A percentile compares a stretch with the other conserved stretches of the same genome.
Conservation (phyloP, 2,113 vertebrate genomes). For the Himantopus leucocephalus region DNA sequence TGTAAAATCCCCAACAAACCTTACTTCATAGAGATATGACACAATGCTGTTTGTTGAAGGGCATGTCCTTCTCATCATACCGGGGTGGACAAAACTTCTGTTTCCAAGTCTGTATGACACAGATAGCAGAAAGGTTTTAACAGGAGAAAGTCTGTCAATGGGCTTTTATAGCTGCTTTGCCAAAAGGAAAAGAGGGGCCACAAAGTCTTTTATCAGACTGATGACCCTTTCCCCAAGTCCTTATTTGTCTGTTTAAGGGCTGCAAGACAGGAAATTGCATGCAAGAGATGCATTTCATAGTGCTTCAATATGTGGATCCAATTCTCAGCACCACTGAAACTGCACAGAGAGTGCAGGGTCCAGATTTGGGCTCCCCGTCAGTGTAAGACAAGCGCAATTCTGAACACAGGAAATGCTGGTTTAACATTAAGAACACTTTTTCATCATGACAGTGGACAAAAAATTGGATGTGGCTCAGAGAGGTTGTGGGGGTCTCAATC, state of each 20-base stretch:
- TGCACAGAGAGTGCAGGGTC: neutral
- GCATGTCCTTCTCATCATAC: neutral
- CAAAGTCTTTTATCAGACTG: neutral
- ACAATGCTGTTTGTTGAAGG: neutral
- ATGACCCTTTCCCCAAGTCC: neutral
- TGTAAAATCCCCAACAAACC: neutral
- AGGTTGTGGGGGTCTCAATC: rapidly evolving
- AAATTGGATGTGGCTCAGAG: neutral
- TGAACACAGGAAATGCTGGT: neutral
- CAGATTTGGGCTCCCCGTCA: neutral
- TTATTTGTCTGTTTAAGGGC: neutral
- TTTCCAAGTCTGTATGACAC: neutral
- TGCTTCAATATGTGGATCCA: neutral
- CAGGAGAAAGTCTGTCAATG: neutral
- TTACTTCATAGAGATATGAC: neutral
- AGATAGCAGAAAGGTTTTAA: neutral
- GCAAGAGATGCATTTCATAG: neutral
- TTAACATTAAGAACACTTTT: neutral
- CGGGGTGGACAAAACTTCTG: neutral
- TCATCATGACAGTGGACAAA: neutral
- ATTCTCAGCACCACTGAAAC: neutral
- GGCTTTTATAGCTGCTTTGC: neutral
- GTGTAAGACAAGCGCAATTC: neutral
- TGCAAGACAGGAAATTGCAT: neutral
- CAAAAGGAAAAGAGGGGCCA: neutral